These are phyloP conservation scores for Enteromius radiatus DNA, from an alignment of 2,797 vertebrate genomes.

Conservation along the genomic window DNA sequence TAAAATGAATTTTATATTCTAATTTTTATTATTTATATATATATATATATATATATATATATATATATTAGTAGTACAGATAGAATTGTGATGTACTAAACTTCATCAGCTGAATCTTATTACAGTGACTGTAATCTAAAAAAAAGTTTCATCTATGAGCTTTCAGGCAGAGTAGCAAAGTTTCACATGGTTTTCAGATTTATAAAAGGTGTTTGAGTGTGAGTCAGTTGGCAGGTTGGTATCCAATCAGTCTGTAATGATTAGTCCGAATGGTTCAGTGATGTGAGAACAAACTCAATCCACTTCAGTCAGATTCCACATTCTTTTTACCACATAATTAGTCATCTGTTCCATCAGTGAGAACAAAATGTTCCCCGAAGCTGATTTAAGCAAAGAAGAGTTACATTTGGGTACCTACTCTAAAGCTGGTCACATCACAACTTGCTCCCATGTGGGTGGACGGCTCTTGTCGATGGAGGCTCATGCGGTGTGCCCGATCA, in stretches of 20 bases:
- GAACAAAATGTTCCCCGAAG: constrained; percentile 23
- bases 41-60: too few species aligned
- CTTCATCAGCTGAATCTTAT: neutral
- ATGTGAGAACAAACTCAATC: constrained; percentile 59
- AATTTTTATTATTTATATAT: too few species aligned
- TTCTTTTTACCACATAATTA: constrained; percentile 61
- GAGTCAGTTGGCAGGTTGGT: constrained; percentile 31
- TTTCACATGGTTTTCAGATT: constrained; percentile 25
- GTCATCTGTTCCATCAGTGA: constrained; percentile 45
- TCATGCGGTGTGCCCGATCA: constrained; percentile 38
- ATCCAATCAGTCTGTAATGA: constrained; percentile 53
- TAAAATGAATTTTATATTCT: neutral
- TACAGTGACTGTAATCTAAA: neutral
- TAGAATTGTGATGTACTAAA: neutral
- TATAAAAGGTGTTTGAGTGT: constrained; percentile 52
- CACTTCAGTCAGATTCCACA: constrained; percentile 59
- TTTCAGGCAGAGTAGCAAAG: constrained; percentile 1
- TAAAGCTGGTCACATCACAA: constrained; percentile 13
- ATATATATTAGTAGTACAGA: too few species aligned
- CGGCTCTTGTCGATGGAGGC: constrained; percentile 71
- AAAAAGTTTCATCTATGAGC: neutral
- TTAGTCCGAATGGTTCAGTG: constrained; percentile 59
- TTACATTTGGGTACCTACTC: neutral
- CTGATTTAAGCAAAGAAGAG: constrained; percentile 4
- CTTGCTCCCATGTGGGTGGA: constrained; percentile 56